Base-by-base conservation (phyloP, 2,797 vertebrate species). In the Etheostoma nigrum region DNA sequence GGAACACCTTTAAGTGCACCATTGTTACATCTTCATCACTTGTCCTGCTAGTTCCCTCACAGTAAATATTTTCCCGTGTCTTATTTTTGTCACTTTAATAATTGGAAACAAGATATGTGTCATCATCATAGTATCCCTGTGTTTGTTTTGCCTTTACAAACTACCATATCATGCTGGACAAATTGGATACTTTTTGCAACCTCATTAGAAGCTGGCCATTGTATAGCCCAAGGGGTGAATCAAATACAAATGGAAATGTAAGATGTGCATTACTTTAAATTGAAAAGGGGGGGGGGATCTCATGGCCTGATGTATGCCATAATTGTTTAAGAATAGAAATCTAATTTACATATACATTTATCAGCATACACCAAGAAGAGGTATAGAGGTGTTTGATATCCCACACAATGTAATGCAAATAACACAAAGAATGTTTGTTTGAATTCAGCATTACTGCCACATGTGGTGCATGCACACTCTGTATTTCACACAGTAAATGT, bases 261-360 rank as follows among this genome's bases (percentile, higher is more conserved):
- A 74, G 36, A 67, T 33, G 33, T 11, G 36, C 40, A 2, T 57
- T 65, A 25, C 5, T 33, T 55, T 25, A 63, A 62, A 58, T 36
- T 15, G 11, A 58, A 72, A 72, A 52, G 3, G 11, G 1, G 40
- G 40, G 30, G 5, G 8, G 11, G 18, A 6, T 49, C 9, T 27
- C 30, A 30, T 30, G 42, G 23, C 70, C 78, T 67, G 48, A 76
- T 57, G 33, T 59, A 57, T 67, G 74, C 40, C 5, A 25, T 4
- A 7, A 69, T 42, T 70, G 30, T 78, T 69, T 80, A 82, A 78
- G 74, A 80, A 85, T 75, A 88, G 76, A 81, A 65, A 63, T 1
- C 12, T 2, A 54, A 91, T 90, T 91, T 81, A 62, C 84, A 88
- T 91, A 69, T 67, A 76, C 81, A 57, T 67, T 69, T 30, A 67